Base-by-base conservation (phyloP, 1,140 invertebrate species). In the Pogonomyrmex barbatus region DNA sequence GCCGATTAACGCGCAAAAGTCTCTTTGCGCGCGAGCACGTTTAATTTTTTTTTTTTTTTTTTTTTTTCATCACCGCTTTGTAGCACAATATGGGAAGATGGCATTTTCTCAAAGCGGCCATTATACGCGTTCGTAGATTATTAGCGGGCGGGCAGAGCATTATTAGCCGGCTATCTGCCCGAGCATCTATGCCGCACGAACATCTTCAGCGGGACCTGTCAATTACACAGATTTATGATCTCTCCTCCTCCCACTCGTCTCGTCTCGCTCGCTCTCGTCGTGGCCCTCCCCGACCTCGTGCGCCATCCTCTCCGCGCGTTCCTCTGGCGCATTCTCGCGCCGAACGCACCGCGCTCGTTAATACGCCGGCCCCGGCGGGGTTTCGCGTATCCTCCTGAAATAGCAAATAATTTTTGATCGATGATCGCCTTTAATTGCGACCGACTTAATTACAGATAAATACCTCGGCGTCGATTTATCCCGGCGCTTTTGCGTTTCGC, bases 161-260 rank as follows among this genome's bases (percentile, higher is more conserved):
- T 90, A 90, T 90, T 90, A 90, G 88, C 76, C 56, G 76, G 86
- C 76, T 85, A 89, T 92, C 91, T 86, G 68, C 65, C 63, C 87
- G 77, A 75, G 81, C 88, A 88, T 91, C 90, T 91, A 90, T 87
- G 87, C 71, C 71, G 81, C 85, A 87, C 58, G 78, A 90, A 82
- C 88, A 70, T 85, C 81, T 90, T 90, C 88, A 73, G 81, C 89
- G 70, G 85, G 76, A 89, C 87, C 91, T 93, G 92, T 93, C 92
- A 93, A 93, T 93, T 93, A 93, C 91, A 92, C 91, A 92, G 92
- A 93, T 93, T 93, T 93, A 93, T 90, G 92, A 93, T 91, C 60
- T 36, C 73, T 87, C 63, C 82, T 67, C 58, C 67, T 78, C 63
- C 75, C 60, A 56, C 71, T 71, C 36, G 10, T 62, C 42, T 71